Conservation (phyloP, 2,888 invertebrate species). For the Mystacides longicornis region DNA sequence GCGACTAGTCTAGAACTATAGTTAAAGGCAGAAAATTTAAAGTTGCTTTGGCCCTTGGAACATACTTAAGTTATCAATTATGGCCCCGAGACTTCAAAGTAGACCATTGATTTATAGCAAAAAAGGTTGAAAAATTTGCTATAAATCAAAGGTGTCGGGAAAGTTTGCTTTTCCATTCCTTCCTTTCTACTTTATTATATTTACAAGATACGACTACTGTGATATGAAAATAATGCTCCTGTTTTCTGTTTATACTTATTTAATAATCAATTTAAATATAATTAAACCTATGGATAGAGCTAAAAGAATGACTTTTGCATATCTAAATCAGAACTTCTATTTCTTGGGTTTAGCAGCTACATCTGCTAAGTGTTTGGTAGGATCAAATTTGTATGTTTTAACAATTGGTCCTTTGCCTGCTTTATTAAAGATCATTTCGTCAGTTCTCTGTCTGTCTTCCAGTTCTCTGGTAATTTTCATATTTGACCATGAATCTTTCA, state of each 20-base stretch:
- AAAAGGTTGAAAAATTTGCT: too few relatives aligned
- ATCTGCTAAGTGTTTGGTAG: constrained; percentile 50
- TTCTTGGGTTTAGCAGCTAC: constrained; percentile 11
- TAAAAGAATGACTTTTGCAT: background rate
- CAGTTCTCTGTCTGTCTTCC: constrained; percentile 66
- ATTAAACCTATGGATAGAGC: too few relatives aligned
- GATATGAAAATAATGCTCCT: too few relatives aligned
- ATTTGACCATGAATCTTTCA: constrained; percentile 78
- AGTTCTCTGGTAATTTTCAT: constrained; percentile 71
- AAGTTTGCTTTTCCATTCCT: too few relatives aligned
- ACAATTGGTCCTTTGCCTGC: constrained; percentile 82
- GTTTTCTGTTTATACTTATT: background rate
- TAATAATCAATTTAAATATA: too few relatives aligned
- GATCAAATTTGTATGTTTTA: constrained; percentile 83
- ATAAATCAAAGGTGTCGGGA: too few relatives aligned
- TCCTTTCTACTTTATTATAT: too few relatives aligned
- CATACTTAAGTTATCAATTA: background rate
- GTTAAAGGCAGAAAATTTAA: background rate
- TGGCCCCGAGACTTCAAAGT: too few relatives aligned
- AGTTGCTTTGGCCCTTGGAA: background rate
- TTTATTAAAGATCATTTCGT: constrained; percentile 70
- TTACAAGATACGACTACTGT: too few relatives aligned
- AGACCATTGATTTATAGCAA: too few relatives aligned
- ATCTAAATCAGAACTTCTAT: constrained; percentile 4
- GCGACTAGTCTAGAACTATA: background rate